Conservation (phyloP, 2,113 vertebrate species). For the Serilophus lunatus region DNA sequence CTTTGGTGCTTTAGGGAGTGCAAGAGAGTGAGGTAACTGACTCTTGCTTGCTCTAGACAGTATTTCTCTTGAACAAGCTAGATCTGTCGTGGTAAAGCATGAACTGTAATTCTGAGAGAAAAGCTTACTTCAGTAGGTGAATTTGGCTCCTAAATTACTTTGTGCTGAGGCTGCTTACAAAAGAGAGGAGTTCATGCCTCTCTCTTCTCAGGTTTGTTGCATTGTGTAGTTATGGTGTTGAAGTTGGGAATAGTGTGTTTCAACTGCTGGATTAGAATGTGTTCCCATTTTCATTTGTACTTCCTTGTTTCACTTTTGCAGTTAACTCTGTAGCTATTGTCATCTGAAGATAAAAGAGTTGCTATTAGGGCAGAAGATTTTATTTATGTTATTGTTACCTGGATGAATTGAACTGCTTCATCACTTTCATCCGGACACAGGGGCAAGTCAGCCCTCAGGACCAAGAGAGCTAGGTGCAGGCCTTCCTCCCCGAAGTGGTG, state of each 20-base stretch:
- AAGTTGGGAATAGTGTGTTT: neutral
- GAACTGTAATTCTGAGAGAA: neutral
- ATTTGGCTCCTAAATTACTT: neutral
- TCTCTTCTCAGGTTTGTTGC: neutral
- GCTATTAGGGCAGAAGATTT: neutral
- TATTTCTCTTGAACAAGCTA: neutral
- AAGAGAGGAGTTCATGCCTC: neutral
- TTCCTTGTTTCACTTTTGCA: neutral
- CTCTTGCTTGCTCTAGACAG: neutral
- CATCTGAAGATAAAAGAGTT: neutral
- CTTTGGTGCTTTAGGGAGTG: neutral
- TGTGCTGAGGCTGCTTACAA: accelerated
- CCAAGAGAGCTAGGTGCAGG: slow-evolving; percentile 76
- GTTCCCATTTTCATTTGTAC: neutral
- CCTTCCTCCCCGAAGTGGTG: slow-evolving; percentile 68
- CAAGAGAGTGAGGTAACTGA: neutral
- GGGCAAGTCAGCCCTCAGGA: slow-evolving; percentile 76
- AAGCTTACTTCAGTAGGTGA: neutral
- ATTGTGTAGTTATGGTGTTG: neutral
- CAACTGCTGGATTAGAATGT: neutral
- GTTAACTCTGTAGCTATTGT: neutral
- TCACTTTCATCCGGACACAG: slow-evolving; percentile 27
- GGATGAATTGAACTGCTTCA: slow-evolving; percentile 45
- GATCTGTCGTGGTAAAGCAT: neutral
- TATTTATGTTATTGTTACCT: slow-evolving; percentile 41